These are phyloP conservation scores for Turdus rufiventris DNA, from an alignment of 2,113 vertebrate species.

Conservation along the genomic window DNA sequence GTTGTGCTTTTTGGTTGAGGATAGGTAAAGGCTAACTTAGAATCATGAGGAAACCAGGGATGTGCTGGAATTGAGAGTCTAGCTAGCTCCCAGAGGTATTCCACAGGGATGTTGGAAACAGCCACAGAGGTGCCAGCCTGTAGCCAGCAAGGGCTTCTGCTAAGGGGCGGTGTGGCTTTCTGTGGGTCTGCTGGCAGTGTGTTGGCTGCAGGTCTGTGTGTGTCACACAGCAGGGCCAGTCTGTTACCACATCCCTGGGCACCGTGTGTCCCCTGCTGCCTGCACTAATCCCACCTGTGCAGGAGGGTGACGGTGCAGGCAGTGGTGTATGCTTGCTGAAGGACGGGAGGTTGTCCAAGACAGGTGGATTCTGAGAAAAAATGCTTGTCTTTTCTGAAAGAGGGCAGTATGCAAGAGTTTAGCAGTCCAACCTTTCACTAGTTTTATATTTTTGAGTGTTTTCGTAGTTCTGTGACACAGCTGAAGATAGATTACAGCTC, in stretches of 20 bases:
- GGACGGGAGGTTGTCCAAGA: not conserved
- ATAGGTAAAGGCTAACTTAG: not conserved
- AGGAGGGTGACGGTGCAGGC: not conserved
- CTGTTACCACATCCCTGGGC: not conserved
- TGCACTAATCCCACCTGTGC: fast-evolving
- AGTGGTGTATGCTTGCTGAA: not conserved
- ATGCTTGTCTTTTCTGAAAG: not conserved
- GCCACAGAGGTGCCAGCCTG: not conserved
- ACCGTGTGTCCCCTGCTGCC: not conserved
- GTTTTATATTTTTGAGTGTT: not conserved
- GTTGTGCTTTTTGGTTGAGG: not conserved
- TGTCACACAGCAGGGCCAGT: not conserved
- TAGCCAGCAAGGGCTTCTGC: not conserved
- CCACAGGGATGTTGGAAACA: not conserved
- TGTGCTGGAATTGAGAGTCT: not conserved
- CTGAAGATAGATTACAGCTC: not conserved
- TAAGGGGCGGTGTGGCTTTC: not conserved
- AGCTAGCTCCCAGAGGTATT: not conserved
- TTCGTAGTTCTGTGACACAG: not conserved
- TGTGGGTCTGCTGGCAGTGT: not conserved
- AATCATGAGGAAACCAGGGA: not conserved
- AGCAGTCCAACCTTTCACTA: not conserved
- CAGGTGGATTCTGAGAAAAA: not conserved
- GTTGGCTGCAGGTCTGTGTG: fast-evolving
- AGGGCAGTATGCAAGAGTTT: not conserved